Percentiles rank a stretch among this genome's conserved stretches.
These are phyloP conservation scores for Phyllotreta cruciferae DNA, from an alignment of 2,888 invertebrate species.

Conservation along the genomic window DNA sequence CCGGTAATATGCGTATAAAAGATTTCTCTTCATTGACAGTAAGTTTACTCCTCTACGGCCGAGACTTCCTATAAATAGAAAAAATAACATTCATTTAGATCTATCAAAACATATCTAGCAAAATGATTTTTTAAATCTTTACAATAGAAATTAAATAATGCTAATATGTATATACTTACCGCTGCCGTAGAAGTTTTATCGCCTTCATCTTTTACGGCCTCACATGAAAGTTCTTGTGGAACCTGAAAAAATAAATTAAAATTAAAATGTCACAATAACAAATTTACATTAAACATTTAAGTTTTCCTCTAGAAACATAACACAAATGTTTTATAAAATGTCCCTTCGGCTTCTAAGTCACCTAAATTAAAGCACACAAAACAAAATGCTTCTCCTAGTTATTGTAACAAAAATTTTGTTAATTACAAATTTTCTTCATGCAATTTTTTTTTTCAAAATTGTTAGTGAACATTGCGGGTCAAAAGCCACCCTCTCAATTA, in stretches of 20 bases:
- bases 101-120: slow-evolving; percentile 2
- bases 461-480: no score
- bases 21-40: slow-evolving; percentile 37
- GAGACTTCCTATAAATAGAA: slow-evolving; percentile 50
- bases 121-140: no score
- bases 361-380: no score
- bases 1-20: slow-evolving; percentile 51
- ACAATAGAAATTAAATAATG: background rate
- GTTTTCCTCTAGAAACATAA: no score
- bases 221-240: slow-evolving; percentile 23
- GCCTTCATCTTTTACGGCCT: slow-evolving; percentile 17
- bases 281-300: no score
- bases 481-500: no score
- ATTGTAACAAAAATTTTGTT: no score
- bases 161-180: slow-evolving; percentile 20
- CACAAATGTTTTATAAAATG: no score
- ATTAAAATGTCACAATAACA: background rate
- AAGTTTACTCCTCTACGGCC: slow-evolving; percentile 54
- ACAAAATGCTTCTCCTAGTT: no score
- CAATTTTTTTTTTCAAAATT: no score
- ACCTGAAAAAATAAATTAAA: slow-evolving; percentile 21
- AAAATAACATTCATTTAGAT: slow-evolving; percentile 21
- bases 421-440: no score
- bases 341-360: no score
- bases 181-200: slow-evolving; percentile 18